Percentiles rank a stretch among this genome's conserved stretches.
Conservation (phyloP, 2,888 invertebrate species). For the Fissipunctia ypsillon region DNA sequence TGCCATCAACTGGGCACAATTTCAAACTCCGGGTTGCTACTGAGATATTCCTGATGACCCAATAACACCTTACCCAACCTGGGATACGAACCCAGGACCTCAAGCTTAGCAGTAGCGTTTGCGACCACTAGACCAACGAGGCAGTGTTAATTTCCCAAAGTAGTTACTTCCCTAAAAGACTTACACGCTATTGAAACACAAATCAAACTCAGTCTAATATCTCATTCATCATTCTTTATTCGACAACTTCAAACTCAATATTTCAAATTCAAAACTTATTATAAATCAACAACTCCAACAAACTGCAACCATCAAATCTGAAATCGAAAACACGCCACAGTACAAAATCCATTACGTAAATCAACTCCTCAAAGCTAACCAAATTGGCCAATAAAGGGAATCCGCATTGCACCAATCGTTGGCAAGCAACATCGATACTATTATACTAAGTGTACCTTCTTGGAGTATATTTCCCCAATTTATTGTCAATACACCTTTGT, state of each 20-base stretch:
- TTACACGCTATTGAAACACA: not conserved
- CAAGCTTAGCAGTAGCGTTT: not conserved
- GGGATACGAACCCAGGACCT: not conserved
- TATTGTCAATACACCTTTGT: constrained; percentile 41
- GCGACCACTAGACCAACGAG: not conserved
- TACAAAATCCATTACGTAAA: constrained; percentile 35
- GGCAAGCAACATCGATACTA: constrained; percentile 46
- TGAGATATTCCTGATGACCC: not conserved
- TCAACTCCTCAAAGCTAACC: constrained; percentile 22
- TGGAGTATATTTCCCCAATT: constrained; percentile 33
- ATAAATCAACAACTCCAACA: constrained; percentile 15
- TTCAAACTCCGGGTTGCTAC: no score
- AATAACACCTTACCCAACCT: not conserved
- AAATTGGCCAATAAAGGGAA: constrained; percentile 41
- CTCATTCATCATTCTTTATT: not conserved
- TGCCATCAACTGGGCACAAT: not conserved
- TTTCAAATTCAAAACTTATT: constrained; percentile 22
- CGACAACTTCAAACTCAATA: not conserved
- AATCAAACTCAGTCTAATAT: not conserved
- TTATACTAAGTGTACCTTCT: constrained; percentile 30
- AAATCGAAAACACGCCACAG: constrained; percentile 45
- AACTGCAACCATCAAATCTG: constrained; percentile 9
- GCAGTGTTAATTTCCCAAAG: not conserved
- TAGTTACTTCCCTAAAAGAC: not conserved
- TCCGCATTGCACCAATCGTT: constrained; percentile 54